Base-by-base conservation (phyloP, 2,797 vertebrate genomes). In the Phataginus tetradactyla region DNA sequence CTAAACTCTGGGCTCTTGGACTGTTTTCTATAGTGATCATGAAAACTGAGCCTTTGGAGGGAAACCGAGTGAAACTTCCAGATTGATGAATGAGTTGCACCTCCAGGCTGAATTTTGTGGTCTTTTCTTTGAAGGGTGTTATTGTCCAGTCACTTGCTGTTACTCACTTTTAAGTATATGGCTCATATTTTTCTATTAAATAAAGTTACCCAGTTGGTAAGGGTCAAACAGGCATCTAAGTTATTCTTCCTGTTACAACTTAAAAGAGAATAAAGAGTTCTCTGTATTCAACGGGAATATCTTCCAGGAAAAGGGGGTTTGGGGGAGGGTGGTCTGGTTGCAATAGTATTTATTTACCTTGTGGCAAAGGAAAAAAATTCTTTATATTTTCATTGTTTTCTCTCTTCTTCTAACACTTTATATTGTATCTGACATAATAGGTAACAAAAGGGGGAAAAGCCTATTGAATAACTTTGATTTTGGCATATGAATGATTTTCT, bases 251-350 rank as follows among this genome's bases (percentile, higher is more conserved):
- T 97, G 32, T 96, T 78, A 95, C 23, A 85, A n/a, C 29, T 45
- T 74, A 66, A 34, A 91, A 86, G 74, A 89, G 96, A 97, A 98
- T 94, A 98, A 98, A 97, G 91, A 96, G 7, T 34, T 96, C 55
- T 55, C 95, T 97, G 79, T 98, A 91, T 85, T 97, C 59, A 91
- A 87, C 39, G 94, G 88, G 97, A 97, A 74, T 59, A 18, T 27
- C 81, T 94, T 85, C 69, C 53, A 94, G 63, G 74, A 79, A 69
- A 69, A 71, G 15, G 68, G 11, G 9, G 78, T 23, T n/a, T 75
- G 87, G 21, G n/a, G n/a, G 4, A 94, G 10, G 7, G 20, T 17
- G 4, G 20, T 12, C 15, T 78, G 34, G 13, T 39, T 25, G 14
- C 21, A 81, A 72, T 21, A 57, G 21, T 51, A 29, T 77, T 96